Base-by-base conservation (phyloP, 2,113 vertebrate genomes). In the Nycticebus coucang region DNA sequence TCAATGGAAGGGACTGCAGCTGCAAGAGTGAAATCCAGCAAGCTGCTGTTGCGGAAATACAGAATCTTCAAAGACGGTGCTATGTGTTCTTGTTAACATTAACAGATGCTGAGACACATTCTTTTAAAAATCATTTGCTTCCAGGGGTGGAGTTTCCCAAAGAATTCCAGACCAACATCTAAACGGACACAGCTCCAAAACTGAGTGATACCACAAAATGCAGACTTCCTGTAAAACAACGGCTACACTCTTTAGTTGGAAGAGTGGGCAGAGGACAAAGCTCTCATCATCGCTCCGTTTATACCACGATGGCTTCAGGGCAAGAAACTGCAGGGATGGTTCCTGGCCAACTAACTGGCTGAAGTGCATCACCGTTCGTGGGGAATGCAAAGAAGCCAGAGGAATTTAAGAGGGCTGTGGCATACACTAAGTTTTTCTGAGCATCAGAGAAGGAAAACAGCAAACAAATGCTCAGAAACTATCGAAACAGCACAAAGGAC, bases 221-320 rank as follows among this genome's bases (percentile, higher is more conserved):
- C 13, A 89, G 62, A 69, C 72, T 55, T 95, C 71, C 33, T 87
- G 24, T 66, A 91, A 93, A 87, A 41, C 81, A 64, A 14, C 9
- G 91, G 89, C 57, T 88, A 77, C 84, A 91, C 59, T 59, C 28
- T 95, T 80, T 17, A 85, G 85, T 91, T 90, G 66, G 88, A 21
- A 11, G 33, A 96, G 68, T 22, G 50, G 1, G 35, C 21, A 59
- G 26, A 62, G 13, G 18, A 91, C 64, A 91, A 68, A 79, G 77
- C 18, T n/a, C 78, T 96, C 71, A 59, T 41, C 12, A 26, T 60
- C 59, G 13, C 85, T 96, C 86, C 88, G 35, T 26, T 87, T 92
- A 64, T 64, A 53, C 35, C 50, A 26, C 69, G 93, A 59, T 53
- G 85, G 62, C 37, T 69, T 77, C 93, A 81, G 11, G 21, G 97